A percentile compares a stretch with the other conserved stretches of the same genome.
phyloP scores from a whole-genome alignment of 1,140 invertebrate species.

The Listronotus bonariensis region DNA sequence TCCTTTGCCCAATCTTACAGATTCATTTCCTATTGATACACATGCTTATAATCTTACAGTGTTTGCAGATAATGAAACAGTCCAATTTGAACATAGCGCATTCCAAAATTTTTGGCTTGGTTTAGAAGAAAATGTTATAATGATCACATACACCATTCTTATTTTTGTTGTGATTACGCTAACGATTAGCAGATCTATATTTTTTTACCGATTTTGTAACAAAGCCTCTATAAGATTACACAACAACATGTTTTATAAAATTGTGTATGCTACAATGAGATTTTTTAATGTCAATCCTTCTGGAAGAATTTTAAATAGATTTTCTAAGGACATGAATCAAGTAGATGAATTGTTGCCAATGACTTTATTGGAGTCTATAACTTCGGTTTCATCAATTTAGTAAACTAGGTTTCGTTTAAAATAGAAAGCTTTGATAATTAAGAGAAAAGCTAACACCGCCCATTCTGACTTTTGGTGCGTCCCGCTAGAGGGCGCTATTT shows the following conservation, averaged over 20 bases:
- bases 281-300: constrained; percentile 85
- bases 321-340: constrained; percentile 76
- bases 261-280: constrained; percentile 79
- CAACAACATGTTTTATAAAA: constrained; percentile 80
- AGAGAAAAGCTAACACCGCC: too few relatives aligned
- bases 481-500: too few relatives aligned
- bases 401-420: constrained; percentile 74
- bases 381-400: too few relatives aligned
- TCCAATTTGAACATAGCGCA: constrained; percentile 63
- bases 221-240: constrained; percentile 66
- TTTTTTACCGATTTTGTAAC: constrained; percentile 78
- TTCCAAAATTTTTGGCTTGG: constrained; percentile 68
- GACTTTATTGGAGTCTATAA: constrained; percentile 75
- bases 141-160: constrained; percentile 81
- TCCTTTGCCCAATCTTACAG: background rate
- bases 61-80: constrained; percentile 54
- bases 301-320: constrained; percentile 70
- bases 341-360: constrained; percentile 78
- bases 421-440: background rate
- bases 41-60: background rate
- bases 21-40: background rate
- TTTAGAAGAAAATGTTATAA: constrained; percentile 71
- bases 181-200: constrained; percentile 66
- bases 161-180: constrained; percentile 74
- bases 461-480: too few relatives aligned